Conservation (phyloP, 2,888 invertebrate species). For the Lamellibrachia satsuma region DNA sequence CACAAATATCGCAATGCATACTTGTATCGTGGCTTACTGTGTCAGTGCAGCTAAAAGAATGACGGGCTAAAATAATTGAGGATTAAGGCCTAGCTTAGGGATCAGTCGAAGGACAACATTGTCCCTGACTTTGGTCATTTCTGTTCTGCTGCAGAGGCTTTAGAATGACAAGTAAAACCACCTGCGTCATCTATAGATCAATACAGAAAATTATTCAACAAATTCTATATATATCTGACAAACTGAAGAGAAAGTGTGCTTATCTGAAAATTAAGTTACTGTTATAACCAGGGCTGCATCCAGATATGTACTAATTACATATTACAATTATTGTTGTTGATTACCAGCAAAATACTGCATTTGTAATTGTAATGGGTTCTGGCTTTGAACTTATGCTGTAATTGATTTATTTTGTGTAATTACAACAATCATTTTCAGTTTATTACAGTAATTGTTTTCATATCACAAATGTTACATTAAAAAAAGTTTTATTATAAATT, state of each 20-base stretch:
- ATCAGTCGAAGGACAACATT: too few relatives aligned
- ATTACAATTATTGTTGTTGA: too few relatives aligned
- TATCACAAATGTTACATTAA: background rate
- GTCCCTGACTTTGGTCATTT: too few relatives aligned
- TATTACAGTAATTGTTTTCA: background rate
- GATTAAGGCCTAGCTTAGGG: too few relatives aligned
- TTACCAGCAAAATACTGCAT: background rate
- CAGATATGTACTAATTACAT: background rate
- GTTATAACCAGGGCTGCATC: background rate
- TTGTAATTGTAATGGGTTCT: background rate
- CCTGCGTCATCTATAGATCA: background rate
- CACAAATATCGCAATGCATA: too few relatives aligned
- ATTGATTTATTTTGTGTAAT: background rate
- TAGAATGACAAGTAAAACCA: too few relatives aligned
- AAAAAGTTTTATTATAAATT: too few relatives aligned
- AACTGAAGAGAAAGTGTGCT: too few relatives aligned
- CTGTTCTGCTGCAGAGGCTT: too few relatives aligned
- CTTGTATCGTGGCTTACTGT: too few relatives aligned
- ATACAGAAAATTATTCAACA: background rate
- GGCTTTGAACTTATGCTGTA: background rate
- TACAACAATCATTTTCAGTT: background rate
- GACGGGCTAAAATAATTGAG: too few relatives aligned
- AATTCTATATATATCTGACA: background rate
- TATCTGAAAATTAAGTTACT: background rate
- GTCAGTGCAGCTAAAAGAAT: too few relatives aligned